Percentiles rank a stretch among this genome's conserved stretches.
Evolutionary conservation across 2,888 invertebrate genomes (phyloP).

Genomic region (Polylopha cassiicola): DNA sequence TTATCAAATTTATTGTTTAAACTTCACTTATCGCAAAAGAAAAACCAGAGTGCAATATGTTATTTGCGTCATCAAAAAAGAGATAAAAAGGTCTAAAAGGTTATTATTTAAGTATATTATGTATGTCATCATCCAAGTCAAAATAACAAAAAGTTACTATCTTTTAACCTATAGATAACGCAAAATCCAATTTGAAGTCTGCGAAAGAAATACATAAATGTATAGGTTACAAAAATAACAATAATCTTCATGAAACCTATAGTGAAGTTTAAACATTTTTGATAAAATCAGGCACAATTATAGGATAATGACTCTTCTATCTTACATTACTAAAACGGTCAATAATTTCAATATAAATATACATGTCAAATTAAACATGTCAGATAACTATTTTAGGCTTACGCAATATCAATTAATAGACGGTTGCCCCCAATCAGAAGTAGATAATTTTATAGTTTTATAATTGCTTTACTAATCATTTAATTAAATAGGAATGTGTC

Average conservation of each 20-base stretch:
- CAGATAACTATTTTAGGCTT: constrained; percentile 51
- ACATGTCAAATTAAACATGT: constrained; percentile 49
- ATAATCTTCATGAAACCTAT: too few relatives aligned
- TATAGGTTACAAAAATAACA: too few relatives aligned
- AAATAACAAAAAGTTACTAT: too few relatives aligned
- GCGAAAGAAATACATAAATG: too few relatives aligned
- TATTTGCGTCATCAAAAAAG: too few relatives aligned
- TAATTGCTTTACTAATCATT: background rate
- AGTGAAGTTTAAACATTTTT: constrained; percentile 29
- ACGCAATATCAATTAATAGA: constrained; percentile 53
- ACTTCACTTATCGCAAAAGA: constrained; percentile 27
- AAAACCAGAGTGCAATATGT: too few relatives aligned
- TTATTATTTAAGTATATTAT: too few relatives aligned
- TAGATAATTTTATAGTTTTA: constrained; percentile 11
- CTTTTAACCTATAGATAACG: too few relatives aligned
- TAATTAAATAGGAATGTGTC: constrained; percentile 3
- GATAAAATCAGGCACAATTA: constrained; percentile 57
- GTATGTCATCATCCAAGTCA: too few relatives aligned
- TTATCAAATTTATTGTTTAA: constrained; percentile 36
- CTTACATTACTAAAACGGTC: constrained; percentile 46
- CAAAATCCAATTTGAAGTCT: too few relatives aligned
- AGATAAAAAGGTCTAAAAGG: too few relatives aligned
- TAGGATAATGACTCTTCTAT: constrained; percentile 43
- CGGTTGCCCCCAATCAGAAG: constrained; percentile 16
- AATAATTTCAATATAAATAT: constrained; percentile 48